Evolutionary conservation across 2,113 vertebrate species (phyloP).

Genomic region (Lepus europaeus): DNA sequence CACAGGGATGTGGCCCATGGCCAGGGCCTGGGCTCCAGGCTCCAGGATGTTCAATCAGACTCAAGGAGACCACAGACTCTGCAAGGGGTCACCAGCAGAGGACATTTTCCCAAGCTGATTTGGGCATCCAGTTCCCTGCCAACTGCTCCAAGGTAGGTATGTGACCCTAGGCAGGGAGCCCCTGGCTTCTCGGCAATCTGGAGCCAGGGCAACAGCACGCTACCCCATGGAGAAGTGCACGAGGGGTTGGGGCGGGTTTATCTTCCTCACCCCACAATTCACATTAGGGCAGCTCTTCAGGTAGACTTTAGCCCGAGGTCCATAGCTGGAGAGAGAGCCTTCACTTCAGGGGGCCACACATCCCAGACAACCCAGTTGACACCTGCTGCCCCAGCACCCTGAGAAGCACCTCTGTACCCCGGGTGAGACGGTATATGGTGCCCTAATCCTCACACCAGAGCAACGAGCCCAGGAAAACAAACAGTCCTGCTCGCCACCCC

Average conservation of each 20-base stretch:
- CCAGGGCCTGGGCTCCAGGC: not conserved
- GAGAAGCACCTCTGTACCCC: not conserved
- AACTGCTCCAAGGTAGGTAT: not conserved
- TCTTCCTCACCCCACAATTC: not conserved
- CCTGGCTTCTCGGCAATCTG: not conserved
- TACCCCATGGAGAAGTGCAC: not conserved
- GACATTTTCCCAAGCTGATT: not conserved
- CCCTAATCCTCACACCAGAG: not conserved
- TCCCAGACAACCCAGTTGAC: not conserved
- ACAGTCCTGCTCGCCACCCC: not conserved
- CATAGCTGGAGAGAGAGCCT: not conserved
- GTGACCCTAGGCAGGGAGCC: not conserved
- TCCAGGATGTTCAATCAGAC: not conserved
- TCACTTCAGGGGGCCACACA: not conserved
- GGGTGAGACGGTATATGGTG: not conserved
- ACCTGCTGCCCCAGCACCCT: not conserved
- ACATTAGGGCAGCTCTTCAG: not conserved
- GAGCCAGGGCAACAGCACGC: not conserved
- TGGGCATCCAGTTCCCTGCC: not conserved
- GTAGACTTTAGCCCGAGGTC: not conserved
- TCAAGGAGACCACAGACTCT: not conserved
- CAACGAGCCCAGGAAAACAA: not conserved
- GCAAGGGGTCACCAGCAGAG: not conserved
- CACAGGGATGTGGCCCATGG: rapidly evolving
- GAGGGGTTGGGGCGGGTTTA: not conserved